Conservation (phyloP, 92 coral and sea anemone species). For the Pocillopora meandrina region DNA sequence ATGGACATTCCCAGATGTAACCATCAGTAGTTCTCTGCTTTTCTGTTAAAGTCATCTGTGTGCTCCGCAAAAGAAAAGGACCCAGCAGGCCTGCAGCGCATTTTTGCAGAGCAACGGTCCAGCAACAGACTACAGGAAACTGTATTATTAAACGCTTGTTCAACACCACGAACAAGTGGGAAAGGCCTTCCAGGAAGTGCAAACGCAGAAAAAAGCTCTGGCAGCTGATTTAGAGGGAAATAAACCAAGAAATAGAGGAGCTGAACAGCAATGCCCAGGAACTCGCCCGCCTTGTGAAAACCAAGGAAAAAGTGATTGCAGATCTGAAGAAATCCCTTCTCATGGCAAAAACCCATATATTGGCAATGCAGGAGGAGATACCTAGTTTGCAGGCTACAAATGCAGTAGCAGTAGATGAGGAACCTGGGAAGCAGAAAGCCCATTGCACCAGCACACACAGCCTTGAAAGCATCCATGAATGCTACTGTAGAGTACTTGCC, state of each 20-base stretch:
- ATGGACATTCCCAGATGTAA: conserved; percentile 25
- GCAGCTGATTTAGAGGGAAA: background rate
- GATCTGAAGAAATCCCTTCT: background rate
- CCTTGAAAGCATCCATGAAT: too few species aligned
- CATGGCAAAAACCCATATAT: too few species aligned
- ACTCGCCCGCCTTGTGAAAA: background rate
- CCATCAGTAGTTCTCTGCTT: too few species aligned
- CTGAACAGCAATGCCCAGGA: conserved; percentile 23
- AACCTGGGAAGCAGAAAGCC: background rate
- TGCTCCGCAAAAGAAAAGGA: background rate
- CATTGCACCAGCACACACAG: background rate
- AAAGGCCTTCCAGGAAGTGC: too few species aligned
- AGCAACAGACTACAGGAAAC: background rate
- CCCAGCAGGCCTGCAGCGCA: background rate
- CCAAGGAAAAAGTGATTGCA: background rate
- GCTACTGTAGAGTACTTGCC: too few species aligned
- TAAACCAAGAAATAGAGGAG: conserved; percentile 6
- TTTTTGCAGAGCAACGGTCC: background rate
- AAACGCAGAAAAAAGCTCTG: too few species aligned
- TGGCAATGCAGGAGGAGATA: background rate
- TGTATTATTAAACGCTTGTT: background rate
- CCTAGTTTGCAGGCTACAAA: background rate
- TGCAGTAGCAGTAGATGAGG: conserved; percentile 24
- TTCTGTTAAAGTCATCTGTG: too few species aligned
- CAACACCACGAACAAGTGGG: background rate